Percentiles rank a stretch among this genome's conserved stretches.
Conservation (phyloP, 2,113 vertebrate genomes). For the Panurus biarmicus region DNA sequence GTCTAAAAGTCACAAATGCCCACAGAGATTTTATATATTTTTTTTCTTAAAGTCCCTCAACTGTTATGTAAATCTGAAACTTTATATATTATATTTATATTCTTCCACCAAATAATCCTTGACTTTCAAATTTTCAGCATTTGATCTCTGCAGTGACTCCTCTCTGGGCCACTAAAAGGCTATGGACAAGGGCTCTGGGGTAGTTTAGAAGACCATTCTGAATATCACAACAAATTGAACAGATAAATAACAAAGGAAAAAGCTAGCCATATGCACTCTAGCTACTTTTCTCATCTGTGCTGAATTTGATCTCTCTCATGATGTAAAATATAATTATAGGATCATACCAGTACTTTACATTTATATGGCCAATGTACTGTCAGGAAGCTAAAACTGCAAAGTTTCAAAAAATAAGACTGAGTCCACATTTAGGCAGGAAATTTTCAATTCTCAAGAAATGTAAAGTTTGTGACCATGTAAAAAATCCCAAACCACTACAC, state of each 20-base stretch:
- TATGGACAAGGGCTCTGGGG: not conserved
- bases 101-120: not conserved
- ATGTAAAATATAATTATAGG: not conserved
- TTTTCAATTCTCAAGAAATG: not conserved
- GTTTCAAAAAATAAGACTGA: not conserved
- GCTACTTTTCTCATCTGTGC: not conserved
- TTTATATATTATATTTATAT: not conserved
- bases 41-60: fast-evolving
- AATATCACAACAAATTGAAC: not conserved
- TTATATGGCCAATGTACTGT: not conserved
- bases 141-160: not conserved
- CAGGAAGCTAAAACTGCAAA: not conserved
- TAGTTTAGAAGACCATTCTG: not conserved
- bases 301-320: not conserved
- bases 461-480: not conserved
- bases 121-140: not conserved
- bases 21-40: not conserved
- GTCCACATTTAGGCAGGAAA: not conserved
- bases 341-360: not conserved
- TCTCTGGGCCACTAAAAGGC: not conserved
- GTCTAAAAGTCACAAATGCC: not conserved
- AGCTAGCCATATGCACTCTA: not conserved
- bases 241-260: not conserved
- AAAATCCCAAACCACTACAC: not conserved
- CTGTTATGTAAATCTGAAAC: not conserved